Evolutionary conservation across 2,888 invertebrate species (phyloP), one percentile per base, ranked within the genome.

Genomic region (Pollenia angustigena): DNA sequence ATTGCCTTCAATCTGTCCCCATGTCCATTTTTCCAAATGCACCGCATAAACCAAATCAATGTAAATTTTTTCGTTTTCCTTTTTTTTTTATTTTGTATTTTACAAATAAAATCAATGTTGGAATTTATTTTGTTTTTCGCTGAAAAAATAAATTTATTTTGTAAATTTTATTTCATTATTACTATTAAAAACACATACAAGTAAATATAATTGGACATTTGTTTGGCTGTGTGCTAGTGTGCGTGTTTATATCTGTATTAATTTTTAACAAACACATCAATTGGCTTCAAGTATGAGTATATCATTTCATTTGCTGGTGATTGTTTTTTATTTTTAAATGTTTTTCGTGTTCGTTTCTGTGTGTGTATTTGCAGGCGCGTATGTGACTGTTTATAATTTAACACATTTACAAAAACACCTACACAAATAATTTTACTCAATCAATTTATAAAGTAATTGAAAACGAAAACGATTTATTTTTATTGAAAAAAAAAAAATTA

Each of bases 381-480:
- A 10, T 42, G n/a, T 72, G 4, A 60, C 18, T 12, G 58, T 60
- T 75, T 72, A 78, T 71, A 83, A 79, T 64, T 84, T 66, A 78
- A 84, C 64, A 44, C 50, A 79, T 54, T 58, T 76, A 50, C 72
- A 78, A 58, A 46, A 60, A 78, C 78, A 78, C 64, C 62, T 64
- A 56, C 71, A 64, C 16, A 48, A 64, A 56, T 58, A 83, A 71
- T 83, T 71, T 71, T 42, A 78, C 71, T 83, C 78, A 83, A 78
- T 83, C 83, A 83, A 83, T 83, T 83, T 78, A 56, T 68, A 62
- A 78, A 78, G 83, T 83, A 83, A 83, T 83, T 83, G 83, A 83
- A 83, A 83, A 71, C 71, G 76, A 64, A 78, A 78, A 76, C 64
- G 83, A 69, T 71, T 83, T 78, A 71, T 83, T 78, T 64, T 69